A percentile compares a stretch with the other conserved stretches of the same genome.
Conservation (phyloP, 2,113 vertebrate genomes). For the Micronycteris hirsuta region DNA sequence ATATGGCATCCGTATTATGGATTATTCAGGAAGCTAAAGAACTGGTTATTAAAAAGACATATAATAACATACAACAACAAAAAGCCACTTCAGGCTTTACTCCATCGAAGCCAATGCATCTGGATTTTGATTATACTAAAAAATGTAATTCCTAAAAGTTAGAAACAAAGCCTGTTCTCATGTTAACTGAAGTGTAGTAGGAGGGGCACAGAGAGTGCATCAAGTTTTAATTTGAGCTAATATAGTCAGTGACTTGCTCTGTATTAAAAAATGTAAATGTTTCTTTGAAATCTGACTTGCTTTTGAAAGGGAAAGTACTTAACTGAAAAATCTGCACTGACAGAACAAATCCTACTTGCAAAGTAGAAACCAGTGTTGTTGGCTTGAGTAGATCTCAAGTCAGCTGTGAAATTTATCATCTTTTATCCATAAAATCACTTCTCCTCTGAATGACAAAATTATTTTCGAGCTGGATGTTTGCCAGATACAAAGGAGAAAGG, state of each 20-base stretch:
- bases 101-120: background rate
- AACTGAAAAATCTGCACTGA: conserved; percentile 48
- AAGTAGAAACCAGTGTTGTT: conserved; percentile 48
- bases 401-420: conserved; percentile 72
- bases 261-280: conserved; percentile 64
- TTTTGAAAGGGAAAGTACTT: conserved; percentile 40
- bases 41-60: background rate
- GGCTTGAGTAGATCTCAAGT: conserved; percentile 66
- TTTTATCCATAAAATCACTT: conserved; percentile 65
- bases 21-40: conserved; percentile 11
- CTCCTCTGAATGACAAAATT: conserved; percentile 54
- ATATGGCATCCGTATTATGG: background rate
- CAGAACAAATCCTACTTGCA: conserved; percentile 57
- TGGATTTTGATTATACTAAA: background rate
- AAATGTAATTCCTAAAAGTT: background rate
- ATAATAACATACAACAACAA: background rate
- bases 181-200: background rate
- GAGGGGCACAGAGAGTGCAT: background rate
- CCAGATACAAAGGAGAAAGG: conserved; percentile 44
- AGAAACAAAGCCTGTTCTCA: background rate
- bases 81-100: background rate
- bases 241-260: conserved; percentile 57
- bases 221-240: conserved; percentile 36
- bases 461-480: conserved; percentile 49
- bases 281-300: conserved; percentile 60